These are phyloP conservation scores for Reinhardtius hippoglossoides DNA, from an alignment of 2,113 vertebrate genomes.

Conservation along the genomic window DNA sequence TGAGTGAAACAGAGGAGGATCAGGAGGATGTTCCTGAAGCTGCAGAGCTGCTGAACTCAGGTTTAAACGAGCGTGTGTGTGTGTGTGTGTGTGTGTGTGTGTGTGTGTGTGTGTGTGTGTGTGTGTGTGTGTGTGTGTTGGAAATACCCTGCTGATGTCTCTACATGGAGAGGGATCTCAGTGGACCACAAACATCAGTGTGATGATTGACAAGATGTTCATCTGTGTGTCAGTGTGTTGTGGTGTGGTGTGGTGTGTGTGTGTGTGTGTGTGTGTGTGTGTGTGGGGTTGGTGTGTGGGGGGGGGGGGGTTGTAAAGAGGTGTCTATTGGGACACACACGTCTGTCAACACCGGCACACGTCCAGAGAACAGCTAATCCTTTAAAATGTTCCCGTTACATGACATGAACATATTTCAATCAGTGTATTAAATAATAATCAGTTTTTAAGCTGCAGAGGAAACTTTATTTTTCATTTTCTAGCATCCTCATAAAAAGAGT, in stretches of 20 bases:
- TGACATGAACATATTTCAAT: neutral
- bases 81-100: too few species aligned
- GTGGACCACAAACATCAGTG: conserved; percentile 9
- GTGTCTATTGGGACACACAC: neutral
- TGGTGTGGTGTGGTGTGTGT: conserved; percentile 7
- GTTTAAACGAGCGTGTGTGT: conserved; percentile 1
- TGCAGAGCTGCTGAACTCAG: neutral
- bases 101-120: too few species aligned
- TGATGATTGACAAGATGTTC: neutral
- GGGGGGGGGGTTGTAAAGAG: too few species aligned
- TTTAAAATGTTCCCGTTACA: neutral
- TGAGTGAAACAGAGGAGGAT: neutral
- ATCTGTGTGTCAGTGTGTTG: neutral
- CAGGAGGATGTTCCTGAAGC: conserved; percentile 5
- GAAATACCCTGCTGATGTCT: conserved; percentile 1
- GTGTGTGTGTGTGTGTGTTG: too few species aligned
- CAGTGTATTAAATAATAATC: neutral
- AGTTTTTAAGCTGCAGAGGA: neutral
- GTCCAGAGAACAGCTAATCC: neutral
- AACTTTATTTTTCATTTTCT: neutral
- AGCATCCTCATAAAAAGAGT: neutral
- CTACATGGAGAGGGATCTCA: conserved; percentile 21
- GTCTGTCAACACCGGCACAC: conserved; percentile 1
- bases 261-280: neutral
- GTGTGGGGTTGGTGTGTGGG: neutral